Conservation (phyloP, 1,140 invertebrate species). For the Platyscapa corneri region DNA sequence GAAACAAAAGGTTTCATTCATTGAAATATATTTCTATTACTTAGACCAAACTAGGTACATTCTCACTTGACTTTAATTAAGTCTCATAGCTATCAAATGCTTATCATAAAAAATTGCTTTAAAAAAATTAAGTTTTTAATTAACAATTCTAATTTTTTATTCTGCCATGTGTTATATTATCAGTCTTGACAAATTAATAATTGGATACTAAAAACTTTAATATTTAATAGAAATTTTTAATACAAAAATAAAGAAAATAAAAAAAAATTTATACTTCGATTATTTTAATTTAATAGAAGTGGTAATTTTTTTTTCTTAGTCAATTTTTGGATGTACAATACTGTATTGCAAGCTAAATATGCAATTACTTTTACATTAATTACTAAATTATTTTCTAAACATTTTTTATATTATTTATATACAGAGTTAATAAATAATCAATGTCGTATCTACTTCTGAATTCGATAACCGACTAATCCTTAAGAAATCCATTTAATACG, state of each 20-base stretch:
- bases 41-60: background rate
- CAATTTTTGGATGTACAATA: conserved; percentile 37
- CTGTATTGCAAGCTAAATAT: conserved; percentile 32
- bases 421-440: conserved; percentile 53
- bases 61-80: conserved; percentile 25
- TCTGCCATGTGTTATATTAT: conserved; percentile 56
- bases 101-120: background rate
- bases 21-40: conserved; percentile 9
- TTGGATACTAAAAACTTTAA: conserved; percentile 7
- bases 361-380: conserved; percentile 44
- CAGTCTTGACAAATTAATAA: conserved; percentile 62
- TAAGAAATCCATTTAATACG: conserved; percentile 32
- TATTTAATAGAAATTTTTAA: conserved; percentile 33
- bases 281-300: conserved; percentile 20
- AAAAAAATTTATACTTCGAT: conserved; percentile 41
- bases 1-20: conserved; percentile 57
- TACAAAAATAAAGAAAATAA: conserved; percentile 39
- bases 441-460: conserved; percentile 5
- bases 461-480: conserved; percentile 21
- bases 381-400: conserved; percentile 41
- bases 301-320: conserved; percentile 19
- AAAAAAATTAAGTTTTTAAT: conserved; percentile 21
- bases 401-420: conserved; percentile 49
- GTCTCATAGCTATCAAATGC: conserved; percentile 28
- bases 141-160: conserved; percentile 2